phyloP scores from a whole-genome alignment of 2,797 vertebrate species.

The Etheostoma perlongum region DNA sequence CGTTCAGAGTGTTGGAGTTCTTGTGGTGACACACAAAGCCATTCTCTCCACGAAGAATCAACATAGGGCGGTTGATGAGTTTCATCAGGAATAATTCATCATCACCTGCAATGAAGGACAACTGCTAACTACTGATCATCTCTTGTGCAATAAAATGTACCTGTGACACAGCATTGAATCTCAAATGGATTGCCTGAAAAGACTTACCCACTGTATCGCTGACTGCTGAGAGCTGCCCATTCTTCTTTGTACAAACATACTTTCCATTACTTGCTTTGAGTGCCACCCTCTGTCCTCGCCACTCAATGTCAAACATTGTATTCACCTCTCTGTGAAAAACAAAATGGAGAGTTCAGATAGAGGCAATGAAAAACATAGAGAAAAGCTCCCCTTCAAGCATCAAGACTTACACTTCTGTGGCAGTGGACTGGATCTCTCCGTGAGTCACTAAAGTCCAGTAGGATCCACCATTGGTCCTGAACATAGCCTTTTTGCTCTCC shows the following conservation, averaged over 20 bases:
- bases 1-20: constrained; percentile 92
- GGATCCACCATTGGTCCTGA: constrained; percentile 91
- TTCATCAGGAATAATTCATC: constrained; percentile 94
- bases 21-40: constrained; percentile 96
- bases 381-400: background rate
- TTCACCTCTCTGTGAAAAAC: constrained; percentile 84
- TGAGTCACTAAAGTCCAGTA: constrained; percentile 96
- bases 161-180: background rate
- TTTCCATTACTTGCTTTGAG: constrained; percentile 94
- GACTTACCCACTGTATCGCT: constrained; percentile 91
- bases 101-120: constrained; percentile 82
- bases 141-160: background rate
- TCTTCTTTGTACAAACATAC: constrained; percentile 95
- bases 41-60: constrained; percentile 92
- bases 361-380: background rate
- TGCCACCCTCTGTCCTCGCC: constrained; percentile 91
- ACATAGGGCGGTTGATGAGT: constrained; percentile 95
- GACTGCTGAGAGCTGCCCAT: constrained; percentile 94
- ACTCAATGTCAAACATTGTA: constrained; percentile 96
- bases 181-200: background rate
- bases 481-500: constrained; percentile 92
- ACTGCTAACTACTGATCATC: background rate
- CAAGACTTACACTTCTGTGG: constrained; percentile 90
- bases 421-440: constrained; percentile 94
- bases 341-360: background rate